Evolutionary conservation across 2,797 vertebrate genomes (phyloP), one percentile per base, ranked within the genome.

Genomic region (Acanthopagrus latus): DNA sequence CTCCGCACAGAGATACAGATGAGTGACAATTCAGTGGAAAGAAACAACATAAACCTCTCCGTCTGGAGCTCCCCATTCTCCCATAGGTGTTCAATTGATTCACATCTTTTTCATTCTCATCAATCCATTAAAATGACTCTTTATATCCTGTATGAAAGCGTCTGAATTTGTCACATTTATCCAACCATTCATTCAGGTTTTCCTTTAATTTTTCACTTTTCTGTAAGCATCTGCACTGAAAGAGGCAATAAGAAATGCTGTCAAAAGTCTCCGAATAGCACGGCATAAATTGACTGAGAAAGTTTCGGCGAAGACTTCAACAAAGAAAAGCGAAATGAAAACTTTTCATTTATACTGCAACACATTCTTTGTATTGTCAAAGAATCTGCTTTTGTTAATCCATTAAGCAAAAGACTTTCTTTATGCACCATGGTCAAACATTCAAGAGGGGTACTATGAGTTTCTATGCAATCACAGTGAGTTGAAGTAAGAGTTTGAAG

Each of bases 401-500:
- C 72, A 77, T 85, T 84, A 88, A 81, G 80, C 62, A 68, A 82
- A 89, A 71, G 25, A 50, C 76, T 83, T 54, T 55, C 62, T 81
- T 54, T 52, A 38, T 82, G 77, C 81, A 59, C 83, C 74, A 82
- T 86, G 81, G 90, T 88, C 86, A 90, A 90, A 87, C 78, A 81
- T 83, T 92, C 59, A 84, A 87, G 76, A 80, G 74, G 33, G 62
- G 73, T 64, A 84, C 65, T 85, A 83, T 85, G 74, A 84, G 83
- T 92, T 87, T 84, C 62, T 78, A 65, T 60, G 64, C 79, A 87
- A 76, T 74, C 66, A 75, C 23, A 86, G 80, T 10, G 27, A 85
- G 81, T 74, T 81, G 77, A 86, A 84, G 86, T 81, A 88, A 89
- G 88, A 86, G 90, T 90, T 87, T 78, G 85, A 90, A 92, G 89